phyloP scores from a whole-genome alignment of 2,888 invertebrate genomes.

The Epinotia ramella region DNA sequence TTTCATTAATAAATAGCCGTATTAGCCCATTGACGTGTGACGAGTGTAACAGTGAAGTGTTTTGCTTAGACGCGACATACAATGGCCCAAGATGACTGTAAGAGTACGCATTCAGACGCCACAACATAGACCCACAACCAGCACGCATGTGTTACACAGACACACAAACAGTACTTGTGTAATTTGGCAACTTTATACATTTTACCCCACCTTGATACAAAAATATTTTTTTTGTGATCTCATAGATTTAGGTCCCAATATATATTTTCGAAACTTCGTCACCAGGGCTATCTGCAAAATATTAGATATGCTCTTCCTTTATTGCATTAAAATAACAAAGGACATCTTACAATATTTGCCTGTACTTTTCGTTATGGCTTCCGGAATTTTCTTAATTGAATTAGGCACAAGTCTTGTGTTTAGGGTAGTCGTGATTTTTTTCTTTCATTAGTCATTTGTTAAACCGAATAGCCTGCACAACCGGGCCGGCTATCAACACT shows the following conservation, averaged over 20 bases:
- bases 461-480: not conserved
- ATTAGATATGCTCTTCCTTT: constrained; percentile 30
- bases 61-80: constrained; percentile 3
- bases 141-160: constrained; percentile 21
- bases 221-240: constrained; percentile 40
- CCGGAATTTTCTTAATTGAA: not conserved
- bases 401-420: too few species aligned
- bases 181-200: constrained; percentile 10
- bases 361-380: not conserved
- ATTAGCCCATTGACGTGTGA: not conserved
- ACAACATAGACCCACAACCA: constrained; percentile 43
- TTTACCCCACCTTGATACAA: constrained; percentile 39
- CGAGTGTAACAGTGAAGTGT: not conserved
- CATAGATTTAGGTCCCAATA: constrained; percentile 27
- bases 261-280: constrained; percentile 38
- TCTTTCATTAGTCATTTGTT: not conserved
- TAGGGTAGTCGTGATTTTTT: not conserved
- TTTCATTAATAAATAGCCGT: not conserved
- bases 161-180: constrained; percentile 9
- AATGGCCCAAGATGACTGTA: constrained; percentile 2
- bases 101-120: constrained; percentile 30
- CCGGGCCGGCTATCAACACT: not conserved
- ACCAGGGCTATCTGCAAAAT: constrained; percentile 44
- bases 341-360: not conserved
- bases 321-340: not conserved